Conservation (phyloP, 1,140 invertebrate species). For the Pseudobourletiella spinata region DNA sequence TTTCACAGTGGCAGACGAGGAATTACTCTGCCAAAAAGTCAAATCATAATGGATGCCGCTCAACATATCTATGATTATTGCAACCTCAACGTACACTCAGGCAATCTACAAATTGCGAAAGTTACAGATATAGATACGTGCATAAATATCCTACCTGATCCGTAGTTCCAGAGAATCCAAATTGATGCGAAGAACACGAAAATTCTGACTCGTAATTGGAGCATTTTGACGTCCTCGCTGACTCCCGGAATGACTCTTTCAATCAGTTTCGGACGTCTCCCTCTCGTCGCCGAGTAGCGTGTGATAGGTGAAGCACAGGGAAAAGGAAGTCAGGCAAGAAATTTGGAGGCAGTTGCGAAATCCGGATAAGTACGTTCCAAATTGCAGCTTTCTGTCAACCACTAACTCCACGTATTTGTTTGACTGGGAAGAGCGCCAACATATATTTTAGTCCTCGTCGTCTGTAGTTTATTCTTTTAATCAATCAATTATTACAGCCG, state of each 20-base stretch:
- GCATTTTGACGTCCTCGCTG: constrained; percentile 4
- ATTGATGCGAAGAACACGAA: constrained; percentile 19
- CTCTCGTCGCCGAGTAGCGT: neutral
- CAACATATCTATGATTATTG: too few species aligned
- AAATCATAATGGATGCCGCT: too few species aligned
- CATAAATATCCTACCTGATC: constrained; percentile 26
- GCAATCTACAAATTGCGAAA: too few species aligned
- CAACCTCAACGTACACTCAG: too few species aligned
- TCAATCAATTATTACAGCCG: neutral
- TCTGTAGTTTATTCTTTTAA: neutral
- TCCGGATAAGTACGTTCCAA: constrained; percentile 2
- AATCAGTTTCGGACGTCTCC: neutral
- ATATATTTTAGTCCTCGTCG: neutral
- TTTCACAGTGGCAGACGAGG: too few species aligned
- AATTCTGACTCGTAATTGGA: constrained; percentile 14
- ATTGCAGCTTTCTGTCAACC: constrained; percentile 15
- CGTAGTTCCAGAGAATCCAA: constrained; percentile 28
- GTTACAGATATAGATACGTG: too few species aligned
- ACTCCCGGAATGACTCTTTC: neutral
- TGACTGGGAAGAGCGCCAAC: neutral
- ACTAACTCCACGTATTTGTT: neutral
- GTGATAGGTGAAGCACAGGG: neutral
- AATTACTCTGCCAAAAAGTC: too few species aligned
- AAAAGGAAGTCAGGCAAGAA: neutral
- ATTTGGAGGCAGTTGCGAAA: neutral